These are phyloP conservation scores for Melanotaenia boesemani DNA, from an alignment of 2,797 vertebrate genomes.

Conservation along the genomic window DNA sequence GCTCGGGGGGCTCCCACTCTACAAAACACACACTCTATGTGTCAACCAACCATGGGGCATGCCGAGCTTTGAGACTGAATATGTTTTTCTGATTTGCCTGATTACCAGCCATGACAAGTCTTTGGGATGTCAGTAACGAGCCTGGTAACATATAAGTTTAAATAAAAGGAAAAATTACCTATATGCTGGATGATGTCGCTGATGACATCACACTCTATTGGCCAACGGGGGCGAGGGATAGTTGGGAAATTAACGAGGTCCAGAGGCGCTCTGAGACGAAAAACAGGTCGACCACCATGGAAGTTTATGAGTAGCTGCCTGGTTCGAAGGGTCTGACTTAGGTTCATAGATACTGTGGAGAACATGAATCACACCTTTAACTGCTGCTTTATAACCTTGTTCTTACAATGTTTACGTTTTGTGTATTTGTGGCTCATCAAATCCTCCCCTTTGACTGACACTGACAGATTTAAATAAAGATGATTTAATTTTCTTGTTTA, in stretches of 20 bases:
- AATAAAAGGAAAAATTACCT: conserved; percentile 75
- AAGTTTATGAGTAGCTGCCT: conserved; percentile 78
- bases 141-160: not conserved
- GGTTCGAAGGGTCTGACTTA: conserved; percentile 71
- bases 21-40: conserved; percentile 31
- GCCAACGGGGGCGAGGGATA: conserved; percentile 82
- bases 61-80: not conserved
- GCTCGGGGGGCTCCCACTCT: conserved; percentile 91
- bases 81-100: not conserved
- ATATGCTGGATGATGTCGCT: conserved; percentile 86
- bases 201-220: conserved; percentile 91
- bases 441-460: not conserved
- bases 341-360: conserved; percentile 71
- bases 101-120: not conserved
- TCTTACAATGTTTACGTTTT: not conserved
- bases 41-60: not conserved
- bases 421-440: conserved; percentile 32
- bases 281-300: conserved; percentile 65
- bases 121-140: conserved; percentile 2
- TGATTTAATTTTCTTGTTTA: conserved; percentile 13
- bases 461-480: conserved; percentile 5
- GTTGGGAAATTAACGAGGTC: conserved; percentile 82
- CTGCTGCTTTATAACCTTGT: not conserved
- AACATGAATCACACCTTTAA: conserved; percentile 30
- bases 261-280: conserved; percentile 82